These are phyloP conservation scores for Boloria selene DNA, from an alignment of 2,888 invertebrate genomes.

Conservation along the genomic window DNA sequence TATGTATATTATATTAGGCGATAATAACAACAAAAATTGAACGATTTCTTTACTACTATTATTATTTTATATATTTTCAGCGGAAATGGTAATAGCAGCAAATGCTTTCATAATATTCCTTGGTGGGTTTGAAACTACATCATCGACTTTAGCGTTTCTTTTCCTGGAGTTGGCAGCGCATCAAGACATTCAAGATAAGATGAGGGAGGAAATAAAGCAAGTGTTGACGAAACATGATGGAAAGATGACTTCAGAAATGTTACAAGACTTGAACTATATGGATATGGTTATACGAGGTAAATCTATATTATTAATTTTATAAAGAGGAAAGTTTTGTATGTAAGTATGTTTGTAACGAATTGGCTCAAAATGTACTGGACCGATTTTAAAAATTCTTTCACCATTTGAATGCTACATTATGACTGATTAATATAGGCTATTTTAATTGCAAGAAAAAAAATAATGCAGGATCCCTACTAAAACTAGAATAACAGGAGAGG, in stretches of 20 bases:
- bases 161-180: conserved; percentile 80
- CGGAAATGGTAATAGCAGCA: conserved; percentile 80
- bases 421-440: too few relatives aligned
- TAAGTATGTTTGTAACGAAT: too few relatives aligned
- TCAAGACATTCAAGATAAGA: conserved; percentile 74
- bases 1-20: too few relatives aligned
- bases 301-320: neutral
- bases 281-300: conserved; percentile 81
- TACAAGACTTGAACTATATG: conserved; percentile 80
- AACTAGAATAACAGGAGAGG: too few relatives aligned
- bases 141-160: conserved; percentile 80
- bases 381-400: too few relatives aligned
- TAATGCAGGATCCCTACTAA: too few relatives aligned
- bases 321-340: too few relatives aligned
- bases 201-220: conserved; percentile 73
- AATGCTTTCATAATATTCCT: conserved; percentile 83
- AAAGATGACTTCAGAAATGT: conserved; percentile 72
- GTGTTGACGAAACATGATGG: conserved; percentile 62
- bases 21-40: too few relatives aligned
- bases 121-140: conserved; percentile 84
- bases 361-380: too few relatives aligned
- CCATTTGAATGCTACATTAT: too few relatives aligned
- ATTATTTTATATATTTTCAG: conserved; percentile 48
- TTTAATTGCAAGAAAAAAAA: too few relatives aligned
- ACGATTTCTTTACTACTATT: too few relatives aligned